Conservation (phyloP, 2,113 vertebrate species). For the Nothobranchius furzeri region DNA sequence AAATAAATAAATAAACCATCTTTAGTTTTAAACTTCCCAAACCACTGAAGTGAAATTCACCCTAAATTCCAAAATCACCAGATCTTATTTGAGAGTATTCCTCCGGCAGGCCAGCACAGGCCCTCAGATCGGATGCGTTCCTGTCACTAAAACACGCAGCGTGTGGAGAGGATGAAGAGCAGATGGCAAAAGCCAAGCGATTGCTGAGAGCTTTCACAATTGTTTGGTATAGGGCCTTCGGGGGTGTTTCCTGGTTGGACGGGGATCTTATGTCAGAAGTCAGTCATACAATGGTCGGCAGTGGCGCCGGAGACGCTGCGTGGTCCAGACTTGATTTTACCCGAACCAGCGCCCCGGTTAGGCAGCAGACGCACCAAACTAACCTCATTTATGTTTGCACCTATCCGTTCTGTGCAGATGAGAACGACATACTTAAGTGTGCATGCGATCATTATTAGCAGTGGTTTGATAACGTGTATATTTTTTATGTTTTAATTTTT, state of each 20-base stretch:
- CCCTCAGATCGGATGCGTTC: not conserved
- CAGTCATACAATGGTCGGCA: slow-evolving; percentile 46
- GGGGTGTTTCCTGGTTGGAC: slow-evolving; percentile 63
- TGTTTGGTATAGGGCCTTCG: slow-evolving; percentile 43
- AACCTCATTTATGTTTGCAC: no score
- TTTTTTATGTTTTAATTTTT: no score
- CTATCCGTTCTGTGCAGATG: no score
- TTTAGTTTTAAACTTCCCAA: not conserved
- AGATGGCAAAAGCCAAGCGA: slow-evolving; percentile 18
- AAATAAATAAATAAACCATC: not conserved
- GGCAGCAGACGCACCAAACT: no score
- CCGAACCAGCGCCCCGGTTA: no score
- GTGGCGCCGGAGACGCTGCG: slow-evolving; percentile 59
- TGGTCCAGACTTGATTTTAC: slow-evolving; percentile 6
- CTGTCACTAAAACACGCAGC: not conserved
- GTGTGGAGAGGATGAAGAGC: slow-evolving; percentile 12
- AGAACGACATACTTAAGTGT: no score
- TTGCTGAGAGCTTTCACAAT: slow-evolving; percentile 39
- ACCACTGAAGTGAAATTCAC: no score
- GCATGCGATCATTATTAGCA: no score
- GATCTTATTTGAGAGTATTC: not conserved
- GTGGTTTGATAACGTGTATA: no score
- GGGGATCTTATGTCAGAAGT: slow-evolving; percentile 63
- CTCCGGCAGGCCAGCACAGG: not conserved
- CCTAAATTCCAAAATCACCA: not conserved